phyloP scores from a whole-genome alignment of 2,888 invertebrate species.

The Leucoma salicis region DNA sequence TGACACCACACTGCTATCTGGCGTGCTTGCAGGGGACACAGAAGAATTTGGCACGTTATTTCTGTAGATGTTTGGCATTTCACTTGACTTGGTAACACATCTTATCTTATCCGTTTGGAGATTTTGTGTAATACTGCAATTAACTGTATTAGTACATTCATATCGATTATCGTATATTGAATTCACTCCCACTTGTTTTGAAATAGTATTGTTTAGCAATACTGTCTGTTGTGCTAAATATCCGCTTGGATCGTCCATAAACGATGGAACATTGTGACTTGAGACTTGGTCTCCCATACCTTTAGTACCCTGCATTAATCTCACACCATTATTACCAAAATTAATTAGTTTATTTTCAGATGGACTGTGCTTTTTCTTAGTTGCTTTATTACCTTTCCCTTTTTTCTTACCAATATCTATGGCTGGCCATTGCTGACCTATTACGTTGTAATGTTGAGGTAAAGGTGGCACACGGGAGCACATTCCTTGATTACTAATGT shows the following conservation, averaged over 20 bases:
- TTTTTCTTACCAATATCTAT: slow-evolving; percentile 74
- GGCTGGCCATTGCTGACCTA: slow-evolving; percentile 70
- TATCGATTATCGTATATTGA: slow-evolving; percentile 61
- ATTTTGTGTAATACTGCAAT: slow-evolving; percentile 46
- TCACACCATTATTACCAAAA: slow-evolving; percentile 60
- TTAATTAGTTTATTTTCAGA: slow-evolving; percentile 55
- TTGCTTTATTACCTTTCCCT: slow-evolving; percentile 75
- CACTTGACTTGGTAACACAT: slow-evolving; percentile 45
- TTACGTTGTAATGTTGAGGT: slow-evolving; percentile 84
- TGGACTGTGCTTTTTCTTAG: slow-evolving; percentile 72
- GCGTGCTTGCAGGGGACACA: slow-evolving; percentile 69
- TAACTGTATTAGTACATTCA: slow-evolving; percentile 44
- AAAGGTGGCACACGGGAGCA: slow-evolving; percentile 88
- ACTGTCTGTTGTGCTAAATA: slow-evolving; percentile 96
- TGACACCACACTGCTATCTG: slow-evolving; percentile 71
- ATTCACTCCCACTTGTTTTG: slow-evolving; percentile 82
- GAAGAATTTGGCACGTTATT: slow-evolving; percentile 62
- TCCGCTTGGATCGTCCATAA: slow-evolving; percentile 95
- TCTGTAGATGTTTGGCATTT: slow-evolving; percentile 55
- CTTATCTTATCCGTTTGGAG: slow-evolving; percentile 59
- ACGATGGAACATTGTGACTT: slow-evolving; percentile 86
- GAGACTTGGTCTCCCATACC: slow-evolving; percentile 70
- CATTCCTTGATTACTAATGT: slow-evolving; percentile 70
- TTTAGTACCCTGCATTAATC: slow-evolving; percentile 62
- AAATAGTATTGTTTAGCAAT: slow-evolving; percentile 91